Evolutionary conservation across 2,888 invertebrate species (phyloP).

Genomic region (Lasioglossum zephyrum): DNA sequence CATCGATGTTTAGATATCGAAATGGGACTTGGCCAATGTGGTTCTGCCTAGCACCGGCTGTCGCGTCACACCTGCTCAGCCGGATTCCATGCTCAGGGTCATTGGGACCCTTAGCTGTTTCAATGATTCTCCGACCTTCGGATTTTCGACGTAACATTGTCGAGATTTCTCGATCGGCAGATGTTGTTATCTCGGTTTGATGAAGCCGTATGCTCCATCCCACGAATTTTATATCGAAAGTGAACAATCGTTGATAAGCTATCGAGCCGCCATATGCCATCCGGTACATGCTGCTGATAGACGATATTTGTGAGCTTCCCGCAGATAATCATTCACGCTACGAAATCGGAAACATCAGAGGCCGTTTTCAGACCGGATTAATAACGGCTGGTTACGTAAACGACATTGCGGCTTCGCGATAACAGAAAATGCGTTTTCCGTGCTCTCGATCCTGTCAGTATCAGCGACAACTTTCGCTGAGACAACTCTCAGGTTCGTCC

Average conservation of each 20-base stretch:
- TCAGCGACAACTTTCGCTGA: not conserved
- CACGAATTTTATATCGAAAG: not conserved
- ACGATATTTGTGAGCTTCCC: conserved; percentile 1
- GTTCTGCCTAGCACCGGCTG: conserved; percentile 30
- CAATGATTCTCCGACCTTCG: conserved; percentile 48
- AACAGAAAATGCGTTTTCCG: not conserved
- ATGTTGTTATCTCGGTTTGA: conserved; percentile 5
- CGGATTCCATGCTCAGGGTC: conserved; percentile 64
- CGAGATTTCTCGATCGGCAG: not conserved
- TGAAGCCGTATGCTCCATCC: not conserved
- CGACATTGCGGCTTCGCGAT: not conserved
- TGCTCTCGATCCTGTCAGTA: not conserved
- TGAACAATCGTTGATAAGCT: conserved; percentile 36
- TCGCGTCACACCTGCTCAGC: conserved; percentile 55
- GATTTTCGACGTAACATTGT: conserved; percentile 37
- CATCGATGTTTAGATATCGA: not conserved
- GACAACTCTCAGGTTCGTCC: not conserved
- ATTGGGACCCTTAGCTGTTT: conserved; percentile 37
- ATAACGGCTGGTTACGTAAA: not conserved
- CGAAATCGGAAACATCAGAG: conserved; percentile 9
- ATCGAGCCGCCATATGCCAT: conserved; percentile 40
- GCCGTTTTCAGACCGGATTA: not conserved
- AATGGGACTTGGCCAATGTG: not conserved
- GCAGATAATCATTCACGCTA: conserved; percentile 29
- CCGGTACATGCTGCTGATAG: conserved; percentile 17